Evolutionary conservation across 2,113 vertebrate species (phyloP).

Genomic region (human): GRCh38 chr9:70786501-70787000

Average conservation of each 20-base stretch:
- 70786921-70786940: background rate
- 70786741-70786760: background rate
- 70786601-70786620: background rate
- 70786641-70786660: constrained; percentile 20
- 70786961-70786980: background rate
- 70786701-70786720: background rate
- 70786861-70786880: constrained; percentile 22
- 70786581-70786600: background rate
- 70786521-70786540: constrained; percentile 14
- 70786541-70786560: background rate
- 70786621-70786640: background rate
- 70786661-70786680: background rate
- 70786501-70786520: background rate
- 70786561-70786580: background rate
- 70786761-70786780: background rate
- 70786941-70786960: background rate
- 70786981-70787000: background rate
- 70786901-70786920: background rate
- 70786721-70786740: background rate
- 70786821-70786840: background rate
- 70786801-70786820: background rate
- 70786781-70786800: background rate
- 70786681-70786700: background rate
- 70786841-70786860: background rate
- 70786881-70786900: background rate